Evolutionary conservation across 2,888 invertebrate genomes (phyloP).

Genomic region (Mamestra brassicae): DNA sequence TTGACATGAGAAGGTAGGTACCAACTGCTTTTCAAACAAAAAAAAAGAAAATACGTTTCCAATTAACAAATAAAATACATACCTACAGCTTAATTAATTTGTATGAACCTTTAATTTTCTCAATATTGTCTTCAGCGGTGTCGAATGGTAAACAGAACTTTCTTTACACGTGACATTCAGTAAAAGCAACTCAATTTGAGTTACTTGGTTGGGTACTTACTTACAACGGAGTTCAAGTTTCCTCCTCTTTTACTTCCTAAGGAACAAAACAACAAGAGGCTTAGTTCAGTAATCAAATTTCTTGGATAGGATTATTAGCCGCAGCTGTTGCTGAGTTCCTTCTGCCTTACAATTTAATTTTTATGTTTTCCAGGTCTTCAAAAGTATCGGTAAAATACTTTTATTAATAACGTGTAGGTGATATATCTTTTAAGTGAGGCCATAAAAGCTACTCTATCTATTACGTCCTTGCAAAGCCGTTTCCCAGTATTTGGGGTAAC

Average conservation of each 20-base stretch:
- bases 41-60: not conserved
- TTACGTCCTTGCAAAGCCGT: not conserved
- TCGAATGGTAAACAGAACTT: conserved; percentile 19
- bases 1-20: too few relatives aligned
- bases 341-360: not conserved
- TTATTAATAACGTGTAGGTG: not conserved
- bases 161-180: conserved; percentile 26
- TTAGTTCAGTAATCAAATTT: conserved; percentile 40
- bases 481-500: not conserved
- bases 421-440: not conserved
- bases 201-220: conserved; percentile 26
- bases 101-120: conserved; percentile 2
- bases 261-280: conserved; percentile 36
- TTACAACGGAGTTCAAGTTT: conserved; percentile 21
- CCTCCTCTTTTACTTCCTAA: conserved; percentile 20
- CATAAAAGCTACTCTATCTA: too few relatives aligned
- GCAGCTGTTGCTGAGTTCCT: conserved; percentile 20
- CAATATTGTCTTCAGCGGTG: conserved; percentile 18
- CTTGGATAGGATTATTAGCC: conserved; percentile 31
- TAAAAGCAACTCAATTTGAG: conserved; percentile 47
- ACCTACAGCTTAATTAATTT: not conserved
- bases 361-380: not conserved
- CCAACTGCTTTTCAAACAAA: not conserved
- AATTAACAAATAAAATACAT: not conserved
- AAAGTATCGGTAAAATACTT: not conserved